These are phyloP conservation scores for Dallia pectoralis DNA, from an alignment of 2,797 vertebrate species.

Conservation along the genomic window DNA sequence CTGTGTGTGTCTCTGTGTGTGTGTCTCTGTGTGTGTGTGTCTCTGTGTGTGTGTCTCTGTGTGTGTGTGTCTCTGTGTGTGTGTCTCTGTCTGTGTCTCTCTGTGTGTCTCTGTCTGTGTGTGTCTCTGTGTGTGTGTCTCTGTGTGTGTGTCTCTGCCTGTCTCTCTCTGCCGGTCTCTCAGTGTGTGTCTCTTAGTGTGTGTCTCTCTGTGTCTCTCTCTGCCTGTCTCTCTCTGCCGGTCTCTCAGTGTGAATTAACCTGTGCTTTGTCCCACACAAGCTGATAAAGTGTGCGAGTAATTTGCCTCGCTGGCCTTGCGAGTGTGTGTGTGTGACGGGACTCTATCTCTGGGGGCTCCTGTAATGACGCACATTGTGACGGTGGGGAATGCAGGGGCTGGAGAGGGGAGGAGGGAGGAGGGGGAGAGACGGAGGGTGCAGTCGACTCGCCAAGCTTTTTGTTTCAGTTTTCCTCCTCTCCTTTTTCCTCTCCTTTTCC, in stretches of 20 bases:
- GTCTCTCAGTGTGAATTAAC: conserved; percentile 22
- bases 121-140: conserved; percentile 23
- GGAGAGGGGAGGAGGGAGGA: conserved; percentile 45
- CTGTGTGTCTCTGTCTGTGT: too few species aligned
- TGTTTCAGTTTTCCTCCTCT: conserved; percentile 51
- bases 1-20: too few species aligned
- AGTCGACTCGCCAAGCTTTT: conserved; percentile 63
- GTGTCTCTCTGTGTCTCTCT: conserved; percentile 4
- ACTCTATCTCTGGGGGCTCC: conserved; percentile 70
- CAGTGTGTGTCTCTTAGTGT: conserved; percentile 29
- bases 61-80: conserved; percentile 31
- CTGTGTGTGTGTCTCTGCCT: conserved; percentile 4
- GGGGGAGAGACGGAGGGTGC: conserved; percentile 50
- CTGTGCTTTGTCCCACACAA: too few species aligned
- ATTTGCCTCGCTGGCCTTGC: too few species aligned
- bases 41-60: not conserved
- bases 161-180: too few species aligned
- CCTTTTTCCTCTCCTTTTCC: not conserved
- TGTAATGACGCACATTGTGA: conserved; percentile 73
- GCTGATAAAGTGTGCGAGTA: too few species aligned
- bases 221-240: too few species aligned
- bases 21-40: conserved; percentile 9
- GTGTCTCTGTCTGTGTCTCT: not conserved
- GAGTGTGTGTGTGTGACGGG: conserved; percentile 4
- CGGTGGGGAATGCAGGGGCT: conserved; percentile 47